phyloP scores from a whole-genome alignment of 1,140 invertebrate genomes.

The Drosophila miranda region DNA sequence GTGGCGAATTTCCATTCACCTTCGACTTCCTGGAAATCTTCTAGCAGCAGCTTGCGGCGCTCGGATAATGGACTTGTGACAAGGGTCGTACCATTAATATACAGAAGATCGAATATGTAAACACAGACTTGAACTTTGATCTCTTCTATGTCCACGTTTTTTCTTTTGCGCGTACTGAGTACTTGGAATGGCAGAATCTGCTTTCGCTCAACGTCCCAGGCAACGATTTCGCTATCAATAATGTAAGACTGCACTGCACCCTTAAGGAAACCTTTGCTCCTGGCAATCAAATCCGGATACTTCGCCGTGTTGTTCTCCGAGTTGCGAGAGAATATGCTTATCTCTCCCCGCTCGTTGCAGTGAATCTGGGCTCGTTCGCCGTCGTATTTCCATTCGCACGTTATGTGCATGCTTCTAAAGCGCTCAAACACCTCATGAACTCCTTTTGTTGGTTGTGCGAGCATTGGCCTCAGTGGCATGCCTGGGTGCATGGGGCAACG shows the following conservation, averaged over 20 bases:
- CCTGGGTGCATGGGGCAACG: slow-evolving; percentile 95
- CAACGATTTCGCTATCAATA: slow-evolving; percentile 98
- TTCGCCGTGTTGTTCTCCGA: slow-evolving; percentile 99
- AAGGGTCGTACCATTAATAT: slow-evolving; percentile 94
- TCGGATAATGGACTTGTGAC: slow-evolving; percentile 91
- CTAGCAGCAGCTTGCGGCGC: slow-evolving; percentile 89
- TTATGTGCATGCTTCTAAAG: slow-evolving; percentile 96
- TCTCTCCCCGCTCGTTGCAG: slow-evolving; percentile 86
- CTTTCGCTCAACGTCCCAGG: slow-evolving; percentile 95
- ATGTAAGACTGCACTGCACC: slow-evolving; percentile 91
- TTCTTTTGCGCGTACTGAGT: slow-evolving; percentile 97
- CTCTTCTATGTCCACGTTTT: slow-evolving; percentile 93
- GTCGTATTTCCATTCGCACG: slow-evolving; percentile 99
- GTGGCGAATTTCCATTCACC: slow-evolving; percentile 95
- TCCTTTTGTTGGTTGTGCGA: slow-evolving; percentile 98
- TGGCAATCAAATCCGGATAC: slow-evolving; percentile 96
- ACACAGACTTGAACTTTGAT: slow-evolving; percentile 99
- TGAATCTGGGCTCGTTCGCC: slow-evolving; percentile 99
- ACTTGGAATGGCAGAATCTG: slow-evolving; percentile 99
- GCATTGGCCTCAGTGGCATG: slow-evolving; percentile 98
- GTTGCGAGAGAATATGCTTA: slow-evolving; percentile 97
- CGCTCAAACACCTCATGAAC: slow-evolving; percentile 94
- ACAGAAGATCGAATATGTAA: slow-evolving; percentile 98
- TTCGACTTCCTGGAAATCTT: slow-evolving; percentile 90
- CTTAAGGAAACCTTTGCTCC: slow-evolving; percentile 86